phyloP scores from a whole-genome alignment of 2,113 vertebrate species.

The Eulemur rufifrons region DNA sequence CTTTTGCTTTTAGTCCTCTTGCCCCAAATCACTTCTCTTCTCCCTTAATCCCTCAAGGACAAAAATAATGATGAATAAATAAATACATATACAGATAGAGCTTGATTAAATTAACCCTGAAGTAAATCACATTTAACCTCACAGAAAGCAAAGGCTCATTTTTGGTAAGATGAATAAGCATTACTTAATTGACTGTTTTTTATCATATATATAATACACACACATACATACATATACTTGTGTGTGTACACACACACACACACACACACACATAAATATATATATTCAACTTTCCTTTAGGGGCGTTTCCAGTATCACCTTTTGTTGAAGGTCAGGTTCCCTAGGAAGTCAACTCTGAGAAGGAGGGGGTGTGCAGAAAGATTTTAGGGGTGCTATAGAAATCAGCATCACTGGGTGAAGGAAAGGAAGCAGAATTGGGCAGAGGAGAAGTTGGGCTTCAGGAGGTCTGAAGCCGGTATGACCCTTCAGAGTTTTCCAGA shows the following conservation, averaged over 20 bases:
- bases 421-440: not conserved
- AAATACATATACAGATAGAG: not conserved
- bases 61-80: not conserved
- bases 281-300: not conserved
- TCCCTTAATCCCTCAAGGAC: not conserved
- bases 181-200: not conserved
- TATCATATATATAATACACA: too few relatives aligned
- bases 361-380: not conserved
- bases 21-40: not conserved
- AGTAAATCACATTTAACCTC: not conserved
- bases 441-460: not conserved
- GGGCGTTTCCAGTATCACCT: not conserved
- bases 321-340: not conserved
- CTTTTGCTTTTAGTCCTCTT: not conserved
- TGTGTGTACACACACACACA: too few relatives aligned
- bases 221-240: too few relatives aligned
- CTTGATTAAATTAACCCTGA: not conserved
- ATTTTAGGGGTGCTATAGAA: not conserved
- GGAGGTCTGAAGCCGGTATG: too few relatives aligned
- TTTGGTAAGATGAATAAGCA: not conserved
- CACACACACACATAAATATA: too few relatives aligned
- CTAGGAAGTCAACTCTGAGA: not conserved
- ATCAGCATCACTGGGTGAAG: not conserved
- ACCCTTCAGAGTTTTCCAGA: too few relatives aligned
- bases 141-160: not conserved